These are phyloP conservation scores for Galerucella nymphaeae DNA, from an alignment of 2,888 invertebrate species.

Conservation along the genomic window DNA sequence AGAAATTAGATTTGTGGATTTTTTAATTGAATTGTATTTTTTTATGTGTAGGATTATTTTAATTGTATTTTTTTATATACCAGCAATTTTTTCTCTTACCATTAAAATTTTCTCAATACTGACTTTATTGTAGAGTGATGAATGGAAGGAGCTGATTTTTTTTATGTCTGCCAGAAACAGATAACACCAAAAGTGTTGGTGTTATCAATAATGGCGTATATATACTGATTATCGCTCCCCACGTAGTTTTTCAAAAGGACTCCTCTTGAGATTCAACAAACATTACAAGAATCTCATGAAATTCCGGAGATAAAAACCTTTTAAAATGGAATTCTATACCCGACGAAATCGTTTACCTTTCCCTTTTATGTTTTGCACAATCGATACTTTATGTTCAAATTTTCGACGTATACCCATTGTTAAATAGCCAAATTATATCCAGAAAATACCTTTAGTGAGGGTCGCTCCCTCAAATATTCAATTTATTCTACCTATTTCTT, in stretches of 20 bases:
- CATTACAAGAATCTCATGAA: constrained; percentile 26
- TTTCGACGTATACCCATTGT: background rate
- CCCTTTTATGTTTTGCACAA: background rate
- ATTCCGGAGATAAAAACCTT: constrained; percentile 29
- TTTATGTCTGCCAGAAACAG: constrained; percentile 25
- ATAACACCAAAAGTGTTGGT: constrained; percentile 25
- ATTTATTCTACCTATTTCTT: too few species aligned
- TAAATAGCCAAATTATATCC: background rate
- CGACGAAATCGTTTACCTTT: constrained; percentile 25
- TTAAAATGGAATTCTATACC: constrained; percentile 27
- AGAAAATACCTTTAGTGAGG: too few species aligned
- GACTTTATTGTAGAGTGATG: background rate
- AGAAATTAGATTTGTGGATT: too few species aligned
- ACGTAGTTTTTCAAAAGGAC: constrained; percentile 29
- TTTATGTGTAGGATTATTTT: too few species aligned
- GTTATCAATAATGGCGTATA: constrained; percentile 27
- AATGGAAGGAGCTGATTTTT: background rate
- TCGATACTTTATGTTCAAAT: background rate
- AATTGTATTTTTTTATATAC: too few species aligned
- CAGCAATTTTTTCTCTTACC: too few species aligned
- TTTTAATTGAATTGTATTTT: too few species aligned
- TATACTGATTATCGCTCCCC: constrained; percentile 31
- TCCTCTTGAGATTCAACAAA: constrained; percentile 26
- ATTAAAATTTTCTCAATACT: background rate
- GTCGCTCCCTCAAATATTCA: too few species aligned